These are phyloP conservation scores for Amazona guildingii DNA, from an alignment of 2,113 vertebrate genomes.

Conservation along the genomic window DNA sequence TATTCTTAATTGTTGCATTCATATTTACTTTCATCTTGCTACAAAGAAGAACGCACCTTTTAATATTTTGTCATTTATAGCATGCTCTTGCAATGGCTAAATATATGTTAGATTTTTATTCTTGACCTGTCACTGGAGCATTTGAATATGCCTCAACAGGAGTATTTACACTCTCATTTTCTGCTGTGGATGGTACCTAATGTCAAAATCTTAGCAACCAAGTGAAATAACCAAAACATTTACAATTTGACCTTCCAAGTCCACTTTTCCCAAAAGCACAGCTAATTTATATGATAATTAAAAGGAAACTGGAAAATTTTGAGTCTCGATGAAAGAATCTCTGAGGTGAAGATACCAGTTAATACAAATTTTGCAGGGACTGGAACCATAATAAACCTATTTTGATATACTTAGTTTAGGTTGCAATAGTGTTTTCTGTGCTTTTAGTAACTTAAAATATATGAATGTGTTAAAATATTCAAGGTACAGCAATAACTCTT, in stretches of 20 bases:
- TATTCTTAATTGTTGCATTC: neutral
- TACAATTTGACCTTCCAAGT: neutral
- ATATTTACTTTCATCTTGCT: neutral
- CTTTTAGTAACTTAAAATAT: neutral
- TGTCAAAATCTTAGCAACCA: neutral
- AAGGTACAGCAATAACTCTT: neutral
- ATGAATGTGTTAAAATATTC: neutral
- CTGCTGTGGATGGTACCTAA: neutral
- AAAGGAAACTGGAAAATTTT: slow-evolving; percentile 17
- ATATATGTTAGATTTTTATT: neutral
- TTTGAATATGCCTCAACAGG: neutral
- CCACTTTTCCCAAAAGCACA: neutral
- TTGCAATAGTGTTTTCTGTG: neutral
- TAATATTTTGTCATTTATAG: neutral
- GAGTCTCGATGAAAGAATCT: neutral
- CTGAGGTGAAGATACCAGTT: neutral
- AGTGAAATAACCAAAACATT: slow-evolving; percentile 6
- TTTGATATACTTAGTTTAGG: neutral
- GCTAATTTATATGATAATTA: slow-evolving; percentile 25
- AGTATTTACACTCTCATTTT: slow-evolving; percentile 4
- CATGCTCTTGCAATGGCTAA: neutral
- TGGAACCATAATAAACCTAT: neutral
- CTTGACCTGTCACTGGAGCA: neutral
- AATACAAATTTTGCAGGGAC: neutral
- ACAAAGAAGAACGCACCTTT: neutral